Base-by-base conservation (phyloP, 2,888 invertebrate genomes). In the Troides aeacus region DNA sequence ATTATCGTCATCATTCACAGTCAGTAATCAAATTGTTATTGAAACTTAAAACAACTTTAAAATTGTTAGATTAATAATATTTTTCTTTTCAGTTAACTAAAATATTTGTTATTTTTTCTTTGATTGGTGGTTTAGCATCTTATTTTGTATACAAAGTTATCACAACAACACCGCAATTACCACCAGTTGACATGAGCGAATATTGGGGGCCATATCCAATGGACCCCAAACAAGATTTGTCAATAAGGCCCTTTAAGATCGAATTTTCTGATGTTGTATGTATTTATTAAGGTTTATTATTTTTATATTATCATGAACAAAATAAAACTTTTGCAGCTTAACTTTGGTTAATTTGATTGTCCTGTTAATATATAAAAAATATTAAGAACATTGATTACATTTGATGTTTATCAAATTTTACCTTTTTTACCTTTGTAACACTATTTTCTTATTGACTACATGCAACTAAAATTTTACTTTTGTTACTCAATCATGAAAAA, bases 181-280 rank as follows among this genome's bases (percentile, higher is more conserved):
- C 89, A 0, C 61, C 80, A 56, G 12, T 87, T 8, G 81, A 88
- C 69, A 72, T 87, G 0, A 84, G 94, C 6, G 85, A 90, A 24
- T 94, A 94, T 86, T 96, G 95, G 95, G 95, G 95, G 0, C 83
- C 89, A 0, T 93, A 93, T 56, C 91, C 93, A 0, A 82, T 84
- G 50, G 77, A 84, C 53, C 74, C 77, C 21, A 84, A 92, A 30
- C 89, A 88, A 53, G 94, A 95, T 77, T 79, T 83, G 0, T 87
- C 92, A 24, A 93, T 96, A 68, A 90, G 87, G 71, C 93, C 94
- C 0, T 96, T 94, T 77, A 89, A 91, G 78, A 94, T 96, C 71
- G 91, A 94, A 67, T 92, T 95, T 70, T 81, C 94, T 0, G 92
- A 94, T 79, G 89, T 93, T 87, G 95, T 95, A 86, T 88, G 85